Percentiles rank a stretch among this genome's conserved stretches.
Evolutionary conservation across 2,888 invertebrate genomes (phyloP).

Genomic region (Spodoptera exigua): DNA sequence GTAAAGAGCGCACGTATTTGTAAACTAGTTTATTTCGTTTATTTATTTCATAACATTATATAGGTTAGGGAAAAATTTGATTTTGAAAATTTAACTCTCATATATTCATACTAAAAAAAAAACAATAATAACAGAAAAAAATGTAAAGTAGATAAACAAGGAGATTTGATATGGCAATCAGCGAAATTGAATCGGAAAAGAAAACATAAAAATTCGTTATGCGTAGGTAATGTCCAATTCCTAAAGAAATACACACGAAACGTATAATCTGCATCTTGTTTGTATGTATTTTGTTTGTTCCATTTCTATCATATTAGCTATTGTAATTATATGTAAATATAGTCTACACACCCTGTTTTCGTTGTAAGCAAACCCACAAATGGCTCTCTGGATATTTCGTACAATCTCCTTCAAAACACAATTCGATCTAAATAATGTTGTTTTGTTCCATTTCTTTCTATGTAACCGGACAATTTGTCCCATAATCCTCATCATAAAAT

Average conservation of each 20-base stretch:
- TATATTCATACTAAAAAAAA: too few relatives aligned
- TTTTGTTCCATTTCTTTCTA: constrained; percentile 21
- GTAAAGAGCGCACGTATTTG: too few relatives aligned
- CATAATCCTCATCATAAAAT: too few relatives aligned
- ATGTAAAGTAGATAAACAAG: constrained; percentile 5
- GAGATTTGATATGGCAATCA: constrained; percentile 22
- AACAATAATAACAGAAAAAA: not conserved
- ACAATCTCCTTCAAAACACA: constrained; percentile 17
- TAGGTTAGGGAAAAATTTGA: too few relatives aligned
- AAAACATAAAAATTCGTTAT: not conserved
- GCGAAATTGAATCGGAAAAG: constrained; percentile 25
- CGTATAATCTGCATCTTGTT: constrained; percentile 50
- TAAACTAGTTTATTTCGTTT: too few relatives aligned
- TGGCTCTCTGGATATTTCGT: constrained; percentile 19
- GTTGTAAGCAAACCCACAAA: constrained; percentile 14
- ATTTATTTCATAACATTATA: too few relatives aligned
- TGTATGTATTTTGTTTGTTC: constrained; percentile 55
- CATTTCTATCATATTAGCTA: constrained; percentile 55
- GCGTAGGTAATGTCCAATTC: constrained; percentile 55
- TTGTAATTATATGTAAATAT: constrained; percentile 41
- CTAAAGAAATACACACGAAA: constrained; percentile 39
- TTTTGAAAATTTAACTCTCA: too few relatives aligned
- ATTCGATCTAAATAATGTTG: constrained; percentile 30
- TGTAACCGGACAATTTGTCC: too few relatives aligned
- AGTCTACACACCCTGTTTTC: constrained; percentile 18